Percentiles rank a stretch among this genome's conserved stretches.
phyloP scores from a whole-genome alignment of 2,888 invertebrate genomes.

The Cosmopolites sordidus region DNA sequence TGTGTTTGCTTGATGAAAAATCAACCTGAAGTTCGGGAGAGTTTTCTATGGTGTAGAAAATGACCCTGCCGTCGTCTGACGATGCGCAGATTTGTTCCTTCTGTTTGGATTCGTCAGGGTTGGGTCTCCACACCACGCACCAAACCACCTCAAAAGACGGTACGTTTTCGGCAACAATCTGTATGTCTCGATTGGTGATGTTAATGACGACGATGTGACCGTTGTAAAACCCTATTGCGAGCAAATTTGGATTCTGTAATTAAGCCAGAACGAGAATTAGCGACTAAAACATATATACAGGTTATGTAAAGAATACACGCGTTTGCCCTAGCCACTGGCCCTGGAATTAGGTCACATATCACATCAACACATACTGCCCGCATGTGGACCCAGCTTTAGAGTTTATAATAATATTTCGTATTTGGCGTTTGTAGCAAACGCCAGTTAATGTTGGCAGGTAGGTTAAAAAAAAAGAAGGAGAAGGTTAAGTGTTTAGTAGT shows the following conservation, averaged over 20 bases:
- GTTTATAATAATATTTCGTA: too few relatives aligned
- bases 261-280: neutral
- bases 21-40: slow-evolving; percentile 29
- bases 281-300: too few relatives aligned
- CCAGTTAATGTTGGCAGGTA: too few relatives aligned
- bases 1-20: neutral
- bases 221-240: slow-evolving; percentile 72
- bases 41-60: slow-evolving; percentile 31
- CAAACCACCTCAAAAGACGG: slow-evolving; percentile 36
- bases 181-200: slow-evolving; percentile 52
- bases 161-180: slow-evolving; percentile 32
- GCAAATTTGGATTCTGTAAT: slow-evolving; percentile 58
- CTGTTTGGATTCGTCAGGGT: slow-evolving; percentile 29
- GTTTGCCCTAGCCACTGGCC: too few relatives aligned
- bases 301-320: too few relatives aligned
- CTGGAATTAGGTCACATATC: too few relatives aligned
- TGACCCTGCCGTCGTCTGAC: slow-evolving; percentile 56
- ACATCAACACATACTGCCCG: too few relatives aligned
- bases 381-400: too few relatives aligned
- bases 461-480: too few relatives aligned
- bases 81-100: slow-evolving; percentile 55
- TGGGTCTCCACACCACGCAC: slow-evolving; percentile 34
- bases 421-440: too few relatives aligned
- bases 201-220: slow-evolving; percentile 70
- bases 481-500: too few relatives aligned